These are phyloP conservation scores for Paelopatides confundens DNA, from an alignment of 53 echinoderm and acorn worm genomes.

Conservation along the genomic window DNA sequence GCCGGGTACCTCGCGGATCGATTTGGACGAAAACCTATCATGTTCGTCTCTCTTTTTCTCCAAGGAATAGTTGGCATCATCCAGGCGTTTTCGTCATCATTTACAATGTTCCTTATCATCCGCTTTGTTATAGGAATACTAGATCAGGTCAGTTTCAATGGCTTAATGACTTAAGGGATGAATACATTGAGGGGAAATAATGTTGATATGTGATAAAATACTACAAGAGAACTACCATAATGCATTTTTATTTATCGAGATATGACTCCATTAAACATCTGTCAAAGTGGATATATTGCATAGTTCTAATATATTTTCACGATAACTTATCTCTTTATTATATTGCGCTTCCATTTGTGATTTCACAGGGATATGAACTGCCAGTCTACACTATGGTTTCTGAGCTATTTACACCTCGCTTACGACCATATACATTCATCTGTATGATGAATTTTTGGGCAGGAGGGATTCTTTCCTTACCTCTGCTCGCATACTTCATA, in stretches of 20 bases:
- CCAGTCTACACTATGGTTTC: slow-evolving; percentile 91
- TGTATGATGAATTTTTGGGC: slow-evolving; percentile 80
- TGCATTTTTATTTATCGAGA: too few relatives aligned
- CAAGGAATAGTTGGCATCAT: slow-evolving; percentile 74
- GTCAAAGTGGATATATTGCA: too few relatives aligned
- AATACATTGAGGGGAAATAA: too few relatives aligned
- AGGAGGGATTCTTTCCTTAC: slow-evolving; percentile 74
- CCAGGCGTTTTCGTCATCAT: slow-evolving; percentile 77
- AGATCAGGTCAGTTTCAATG: too few relatives aligned
- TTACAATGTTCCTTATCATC: slow-evolving; percentile 73
- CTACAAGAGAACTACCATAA: too few relatives aligned
- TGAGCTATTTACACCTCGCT: slow-evolving; percentile 81
- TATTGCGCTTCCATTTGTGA: not conserved
- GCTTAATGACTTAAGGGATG: too few relatives aligned
- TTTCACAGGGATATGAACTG: slow-evolving; percentile 51
- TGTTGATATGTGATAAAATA: too few relatives aligned
- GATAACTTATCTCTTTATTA: too few relatives aligned
- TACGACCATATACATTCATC: slow-evolving; percentile 70
- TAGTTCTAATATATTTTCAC: too few relatives aligned
- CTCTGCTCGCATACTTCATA: slow-evolving; percentile 72
- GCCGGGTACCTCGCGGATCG: slow-evolving; percentile 87
- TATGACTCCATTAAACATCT: too few relatives aligned
- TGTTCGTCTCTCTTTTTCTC: slow-evolving; percentile 76
- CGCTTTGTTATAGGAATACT: slow-evolving; percentile 75
- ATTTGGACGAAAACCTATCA: slow-evolving; percentile 80